These are phyloP conservation scores for Gari tellinella DNA, from an alignment of 2,888 invertebrate species.

Conservation along the genomic window DNA sequence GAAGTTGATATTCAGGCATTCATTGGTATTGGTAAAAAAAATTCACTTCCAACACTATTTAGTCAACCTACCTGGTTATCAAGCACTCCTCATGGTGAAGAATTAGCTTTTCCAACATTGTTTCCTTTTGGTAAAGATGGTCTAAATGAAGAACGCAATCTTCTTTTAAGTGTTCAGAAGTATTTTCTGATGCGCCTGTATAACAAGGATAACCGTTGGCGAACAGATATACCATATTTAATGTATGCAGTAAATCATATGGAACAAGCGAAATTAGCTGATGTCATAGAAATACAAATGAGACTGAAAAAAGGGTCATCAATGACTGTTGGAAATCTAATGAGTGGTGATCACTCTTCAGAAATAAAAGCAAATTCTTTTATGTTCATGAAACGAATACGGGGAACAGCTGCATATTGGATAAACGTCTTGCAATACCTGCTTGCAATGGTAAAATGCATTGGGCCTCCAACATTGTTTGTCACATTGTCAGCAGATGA, in stretches of 20 bases:
- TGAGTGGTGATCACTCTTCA: background rate
- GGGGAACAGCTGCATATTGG: conserved; percentile 27
- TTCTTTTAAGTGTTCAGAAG: too few species aligned
- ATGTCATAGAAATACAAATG: conserved; percentile 5
- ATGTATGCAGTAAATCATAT: conserved; percentile 2
- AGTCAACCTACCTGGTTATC: conserved; percentile 18
- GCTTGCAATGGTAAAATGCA: conserved; percentile 11
- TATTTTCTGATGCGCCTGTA: conserved; percentile 9
- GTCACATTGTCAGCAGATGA: conserved; percentile 31
- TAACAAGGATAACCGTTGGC: too few species aligned
- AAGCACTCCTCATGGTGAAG: conserved; percentile 11
- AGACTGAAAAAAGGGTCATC: background rate
- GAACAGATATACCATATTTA: too few species aligned
- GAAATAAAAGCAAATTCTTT: conserved; percentile 10
- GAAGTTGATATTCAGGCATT: conserved; percentile 18
- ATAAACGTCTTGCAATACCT: conserved; percentile 5
- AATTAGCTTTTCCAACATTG: too few species aligned
- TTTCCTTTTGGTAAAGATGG: too few species aligned
- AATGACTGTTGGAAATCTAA: background rate
- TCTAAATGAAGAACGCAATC: too few species aligned
- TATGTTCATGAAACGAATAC: conserved; percentile 34
- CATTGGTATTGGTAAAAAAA: conserved; percentile 3
- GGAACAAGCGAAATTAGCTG: background rate
- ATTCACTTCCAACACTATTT: conserved; percentile 17
- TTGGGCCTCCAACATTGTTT: conserved; percentile 24